Evolutionary conservation across 2,888 invertebrate species (phyloP).

Genomic region (Desoria tigrina): DNA sequence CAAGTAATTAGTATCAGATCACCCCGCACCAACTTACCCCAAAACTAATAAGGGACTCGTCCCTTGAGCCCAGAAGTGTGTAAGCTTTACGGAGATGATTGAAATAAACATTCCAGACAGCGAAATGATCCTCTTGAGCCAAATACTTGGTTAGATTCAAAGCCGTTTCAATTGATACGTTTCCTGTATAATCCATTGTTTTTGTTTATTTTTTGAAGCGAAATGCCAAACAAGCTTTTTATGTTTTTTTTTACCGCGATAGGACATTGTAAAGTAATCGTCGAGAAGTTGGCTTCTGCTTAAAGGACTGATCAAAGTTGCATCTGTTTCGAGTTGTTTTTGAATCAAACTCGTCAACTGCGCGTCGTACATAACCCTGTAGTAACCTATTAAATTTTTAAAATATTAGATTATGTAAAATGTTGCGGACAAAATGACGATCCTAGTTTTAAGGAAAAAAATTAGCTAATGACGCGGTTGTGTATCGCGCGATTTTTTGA

Average conservation of each 20-base stretch:
- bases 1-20: not conserved
- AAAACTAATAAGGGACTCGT: too few relatives aligned
- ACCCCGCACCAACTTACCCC: too few relatives aligned
- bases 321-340: conserved; percentile 13
- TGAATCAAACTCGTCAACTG: not conserved
- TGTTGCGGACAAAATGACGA: not conserved
- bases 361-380: conserved; percentile 12
- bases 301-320: conserved; percentile 8
- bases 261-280: conserved; percentile 21
- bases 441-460: not conserved
- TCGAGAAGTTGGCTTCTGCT: conserved; percentile 21
- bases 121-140: conserved; percentile 11
- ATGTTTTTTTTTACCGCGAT: conserved; percentile 5
- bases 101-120: conserved; percentile 15
- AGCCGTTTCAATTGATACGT: not conserved
- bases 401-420: too few relatives aligned
- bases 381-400: conserved; percentile 10
- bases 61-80: not conserved
- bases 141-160: conserved; percentile 19
- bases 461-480: not conserved
- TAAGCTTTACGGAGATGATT: conserved; percentile 11
- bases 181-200: not conserved
- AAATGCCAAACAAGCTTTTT: not conserved
- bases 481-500: conserved; percentile 1
- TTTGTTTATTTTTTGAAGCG: too few relatives aligned